These are phyloP conservation scores for Drusus annulatus DNA, from an alignment of 1,140 invertebrate genomes.

Conservation along the genomic window DNA sequence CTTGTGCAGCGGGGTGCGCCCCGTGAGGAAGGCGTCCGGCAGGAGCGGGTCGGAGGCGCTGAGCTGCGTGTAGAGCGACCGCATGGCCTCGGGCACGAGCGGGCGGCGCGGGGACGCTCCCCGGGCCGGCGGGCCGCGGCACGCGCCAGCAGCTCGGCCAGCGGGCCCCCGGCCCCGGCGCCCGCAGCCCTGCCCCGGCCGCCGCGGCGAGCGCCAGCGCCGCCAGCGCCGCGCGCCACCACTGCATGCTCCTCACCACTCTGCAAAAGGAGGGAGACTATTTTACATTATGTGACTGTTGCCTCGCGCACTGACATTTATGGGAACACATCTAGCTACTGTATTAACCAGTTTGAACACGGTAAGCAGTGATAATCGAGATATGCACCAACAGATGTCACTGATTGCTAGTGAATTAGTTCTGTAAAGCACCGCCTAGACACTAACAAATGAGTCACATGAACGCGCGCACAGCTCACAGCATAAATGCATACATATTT, in stretches of 20 bases:
- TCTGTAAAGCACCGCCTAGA: too few species aligned
- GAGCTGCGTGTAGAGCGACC: slow-evolving; percentile 81
- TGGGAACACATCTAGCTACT: too few species aligned
- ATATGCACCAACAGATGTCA: too few species aligned
- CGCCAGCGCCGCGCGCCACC: slow-evolving; percentile 59
- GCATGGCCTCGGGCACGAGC: slow-evolving; percentile 84
- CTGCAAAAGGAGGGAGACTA: slow-evolving; percentile 33
- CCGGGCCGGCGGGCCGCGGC: slow-evolving; percentile 64
- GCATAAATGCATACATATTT: too few species aligned
- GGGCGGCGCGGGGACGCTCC: slow-evolving; percentile 57
- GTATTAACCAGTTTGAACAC: too few species aligned
- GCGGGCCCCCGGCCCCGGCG: slow-evolving; percentile 48
- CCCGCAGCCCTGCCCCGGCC: slow-evolving; percentile 58
- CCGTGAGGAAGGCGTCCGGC: slow-evolving; percentile 77
- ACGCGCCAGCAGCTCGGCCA: slow-evolving; percentile 63
- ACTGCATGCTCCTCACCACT: slow-evolving; percentile 60
- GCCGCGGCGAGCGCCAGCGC: slow-evolving; percentile 58
- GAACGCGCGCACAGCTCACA: too few species aligned
- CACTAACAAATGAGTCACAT: too few species aligned
- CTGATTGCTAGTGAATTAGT: too few species aligned
- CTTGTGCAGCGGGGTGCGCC: slow-evolving; percentile 78
- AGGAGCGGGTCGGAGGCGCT: slow-evolving; percentile 69
- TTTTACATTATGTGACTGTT: too few species aligned
- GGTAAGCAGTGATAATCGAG: too few species aligned
- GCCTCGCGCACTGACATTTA: too few species aligned